These are phyloP conservation scores for Eutrigla gurnardus DNA, from an alignment of 2,797 vertebrate species.

Conservation along the genomic window DNA sequence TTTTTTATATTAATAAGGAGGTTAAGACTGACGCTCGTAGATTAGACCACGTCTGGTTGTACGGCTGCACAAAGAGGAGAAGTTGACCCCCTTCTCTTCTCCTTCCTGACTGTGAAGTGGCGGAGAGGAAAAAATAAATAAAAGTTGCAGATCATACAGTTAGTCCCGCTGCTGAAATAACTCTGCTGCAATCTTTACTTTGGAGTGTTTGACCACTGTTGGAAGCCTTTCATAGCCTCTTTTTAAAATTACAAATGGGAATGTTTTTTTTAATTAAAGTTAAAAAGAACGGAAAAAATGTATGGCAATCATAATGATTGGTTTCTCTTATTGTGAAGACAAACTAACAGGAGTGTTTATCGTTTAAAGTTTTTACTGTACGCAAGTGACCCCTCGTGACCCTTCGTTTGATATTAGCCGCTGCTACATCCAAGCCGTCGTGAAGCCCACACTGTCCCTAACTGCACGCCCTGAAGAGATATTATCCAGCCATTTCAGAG, in stretches of 20 bases:
- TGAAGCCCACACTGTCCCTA: too few relatives aligned
- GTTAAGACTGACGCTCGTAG: constrained; percentile 77
- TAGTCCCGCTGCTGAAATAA: constrained; percentile 56
- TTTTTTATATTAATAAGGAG: constrained; percentile 78
- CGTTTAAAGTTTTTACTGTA: background rate
- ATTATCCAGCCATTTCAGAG: background rate
- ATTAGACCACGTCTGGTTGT: constrained; percentile 73
- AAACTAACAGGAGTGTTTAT: background rate
- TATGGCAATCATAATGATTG: background rate
- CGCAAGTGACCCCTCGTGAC: background rate
- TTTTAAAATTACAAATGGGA: constrained; percentile 16
- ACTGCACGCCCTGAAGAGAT: background rate
- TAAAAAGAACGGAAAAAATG: background rate
- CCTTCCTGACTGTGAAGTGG: constrained; percentile 41
- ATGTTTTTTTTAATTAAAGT: constrained; percentile 9
- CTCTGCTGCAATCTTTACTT: constrained; percentile 15
- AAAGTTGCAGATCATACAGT: constrained; percentile 61
- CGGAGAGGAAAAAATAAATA: constrained; percentile 29
- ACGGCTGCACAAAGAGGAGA: constrained; percentile 60
- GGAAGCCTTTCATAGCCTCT: constrained; percentile 36
- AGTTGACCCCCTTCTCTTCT: constrained; percentile 59
- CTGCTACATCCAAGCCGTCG: background rate
- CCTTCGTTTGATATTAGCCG: background rate
- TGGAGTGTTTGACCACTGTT: constrained; percentile 27
- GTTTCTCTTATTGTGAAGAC: constrained; percentile 9